Evolutionary conservation across 2,797 vertebrate species (phyloP), one percentile per base, ranked within the genome.

Genomic region (Chaenodraco wilsoni): DNA sequence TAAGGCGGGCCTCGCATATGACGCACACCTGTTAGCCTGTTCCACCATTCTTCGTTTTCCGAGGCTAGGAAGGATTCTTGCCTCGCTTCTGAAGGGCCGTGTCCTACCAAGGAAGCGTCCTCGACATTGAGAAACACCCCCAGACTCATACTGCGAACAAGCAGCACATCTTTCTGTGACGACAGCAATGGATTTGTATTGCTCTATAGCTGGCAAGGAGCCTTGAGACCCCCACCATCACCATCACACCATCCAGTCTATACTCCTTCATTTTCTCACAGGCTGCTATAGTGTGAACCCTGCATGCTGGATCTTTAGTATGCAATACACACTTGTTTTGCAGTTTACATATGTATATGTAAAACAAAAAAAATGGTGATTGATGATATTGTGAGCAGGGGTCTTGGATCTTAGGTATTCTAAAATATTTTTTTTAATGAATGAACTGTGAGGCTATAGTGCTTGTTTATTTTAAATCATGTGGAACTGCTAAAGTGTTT

Each of bases 101-200:
- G 27, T 27, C 27, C 27, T 27, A 27, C 27, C 27, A 27, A 27
- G 27, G 27, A 27, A 27, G 27, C 27, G 27, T 27, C 27, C 27
- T 27, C 4, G 27, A 27, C 27, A 27, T 27, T 27, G 27, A 27
- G 27, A 27, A 27, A 27, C 27, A 27, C 27, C 27, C 86, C 81
- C 56, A 37, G 84, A 79, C 82, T 72, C 87, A 78, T 70, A 80
- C 79, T 72, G 63, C 84, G 79, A 84, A 90, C 56, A 74, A 77
- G 65, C 4, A 69, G 75, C 9, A 21, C 72, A 86, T 90, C 88
- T 87, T 72, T 88, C 80, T 82, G 65, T 75, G 65, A 87, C 82
- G 85, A 56, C 64, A 76, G 83, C 76, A 79, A 89, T 87, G 58
- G 87, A 88, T 90, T 84, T 84, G 51, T 79, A 71, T 74, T 82